Percentiles rank a stretch among this genome's conserved stretches.
These are phyloP conservation scores for Felis catus DNA, from an alignment of 2,113 vertebrate genomes.

Conservation along the genomic window DNA sequence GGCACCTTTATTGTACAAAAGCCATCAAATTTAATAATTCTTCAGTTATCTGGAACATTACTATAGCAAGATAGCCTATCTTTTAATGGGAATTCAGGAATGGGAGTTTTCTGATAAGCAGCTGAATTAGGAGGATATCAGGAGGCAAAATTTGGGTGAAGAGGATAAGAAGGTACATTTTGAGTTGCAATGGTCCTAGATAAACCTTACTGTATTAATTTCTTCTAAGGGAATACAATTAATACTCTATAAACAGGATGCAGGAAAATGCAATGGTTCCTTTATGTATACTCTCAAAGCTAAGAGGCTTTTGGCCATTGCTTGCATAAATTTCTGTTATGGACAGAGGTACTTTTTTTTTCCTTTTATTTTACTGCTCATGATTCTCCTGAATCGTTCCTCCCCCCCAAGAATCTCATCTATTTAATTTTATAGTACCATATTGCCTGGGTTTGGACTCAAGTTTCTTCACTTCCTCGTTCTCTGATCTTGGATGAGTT, in stretches of 20 bases:
- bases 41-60: conserved; percentile 22
- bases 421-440: neutral
- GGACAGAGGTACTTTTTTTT: neutral
- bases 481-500: neutral
- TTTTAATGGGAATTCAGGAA: conserved; percentile 62
- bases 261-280: neutral
- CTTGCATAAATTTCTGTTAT: neutral
- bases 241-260: neutral
- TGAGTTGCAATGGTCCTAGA: neutral
- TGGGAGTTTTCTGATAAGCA: conserved; percentile 48
- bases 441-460: neutral
- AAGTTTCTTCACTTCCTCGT: neutral
- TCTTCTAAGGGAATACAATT: neutral
- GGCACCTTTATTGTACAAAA: conserved; percentile 26
- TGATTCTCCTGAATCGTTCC: neutral
- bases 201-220: neutral
- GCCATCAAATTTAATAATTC: conserved; percentile 34
- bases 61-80: conserved; percentile 21
- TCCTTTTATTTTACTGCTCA: neutral
- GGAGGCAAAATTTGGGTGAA: neutral
- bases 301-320: neutral
- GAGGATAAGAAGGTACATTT: neutral
- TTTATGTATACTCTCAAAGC: neutral
- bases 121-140: conserved; percentile 53
- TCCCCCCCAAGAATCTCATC: neutral